phyloP scores from a whole-genome alignment of 1,140 invertebrate genomes.

The Papilio dardanus region DNA sequence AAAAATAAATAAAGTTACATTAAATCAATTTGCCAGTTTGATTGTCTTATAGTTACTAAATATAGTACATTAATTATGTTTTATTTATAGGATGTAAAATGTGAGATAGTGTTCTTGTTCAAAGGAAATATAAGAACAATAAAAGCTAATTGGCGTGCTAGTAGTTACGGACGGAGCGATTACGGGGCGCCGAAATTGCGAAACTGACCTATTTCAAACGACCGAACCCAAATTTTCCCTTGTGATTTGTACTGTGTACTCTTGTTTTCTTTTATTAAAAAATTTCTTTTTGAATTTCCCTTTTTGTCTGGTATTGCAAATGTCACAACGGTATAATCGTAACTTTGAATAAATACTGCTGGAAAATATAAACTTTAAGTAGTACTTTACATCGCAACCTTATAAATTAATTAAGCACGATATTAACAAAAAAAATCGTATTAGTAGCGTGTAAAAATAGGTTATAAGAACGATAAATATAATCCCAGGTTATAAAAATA shows the following conservation, averaged over 20 bases:
- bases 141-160: constrained; percentile 74
- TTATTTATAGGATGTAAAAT: constrained; percentile 20
- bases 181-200: constrained; percentile 22
- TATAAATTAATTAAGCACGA: no score
- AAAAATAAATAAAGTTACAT: no score
- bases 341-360: background rate
- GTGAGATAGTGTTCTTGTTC: constrained; percentile 4
- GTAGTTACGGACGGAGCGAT: constrained; percentile 54
- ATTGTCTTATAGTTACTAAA: background rate
- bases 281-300: background rate
- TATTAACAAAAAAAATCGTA: no score
- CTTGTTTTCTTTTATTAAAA: constrained; percentile 25
- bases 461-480: no score
- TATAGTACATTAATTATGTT: background rate
- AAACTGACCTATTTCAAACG: constrained; percentile 25
- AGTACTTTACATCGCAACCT: no score
- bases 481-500: no score
- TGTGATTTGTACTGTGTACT: constrained; percentile 25
- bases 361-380: no score
- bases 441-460: no score
- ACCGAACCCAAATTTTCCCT: constrained; percentile 24
- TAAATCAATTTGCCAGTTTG: no score
- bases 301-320: background rate
- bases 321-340: background rate
- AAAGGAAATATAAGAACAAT: constrained; percentile 64